Conservation (phyloP, 1,140 invertebrate genomes). For the Zaprionus vittiger region DNA sequence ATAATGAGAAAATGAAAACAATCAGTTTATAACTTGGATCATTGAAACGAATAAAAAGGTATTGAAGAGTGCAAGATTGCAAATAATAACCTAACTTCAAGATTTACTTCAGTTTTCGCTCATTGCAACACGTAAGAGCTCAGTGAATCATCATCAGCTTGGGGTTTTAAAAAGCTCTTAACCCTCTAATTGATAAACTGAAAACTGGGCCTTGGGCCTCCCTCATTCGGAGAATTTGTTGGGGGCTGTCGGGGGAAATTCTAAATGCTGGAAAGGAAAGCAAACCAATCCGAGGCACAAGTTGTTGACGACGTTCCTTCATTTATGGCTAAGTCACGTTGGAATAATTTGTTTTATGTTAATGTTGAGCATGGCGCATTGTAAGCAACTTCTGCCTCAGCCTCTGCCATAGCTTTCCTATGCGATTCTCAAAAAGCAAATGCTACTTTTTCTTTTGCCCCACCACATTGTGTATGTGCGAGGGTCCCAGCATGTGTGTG, state of each 20-base stretch:
- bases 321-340: slow-evolving; percentile 84
- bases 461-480: not conserved
- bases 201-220: not conserved
- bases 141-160: no score
- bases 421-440: slow-evolving; percentile 51
- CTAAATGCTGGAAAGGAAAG: slow-evolving; percentile 4
- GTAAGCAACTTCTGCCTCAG: slow-evolving; percentile 48
- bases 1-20: not conserved
- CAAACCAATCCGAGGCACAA: slow-evolving; percentile 64
- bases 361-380: slow-evolving; percentile 82
- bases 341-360: slow-evolving; percentile 84
- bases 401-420: slow-evolving; percentile 51
- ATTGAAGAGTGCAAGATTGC: no score
- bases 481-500: slow-evolving; percentile 7
- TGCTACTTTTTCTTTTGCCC: slow-evolving; percentile 64
- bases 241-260: not conserved
- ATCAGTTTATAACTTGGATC: not conserved
- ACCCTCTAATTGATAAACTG: not conserved
- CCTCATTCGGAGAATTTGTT: not conserved
- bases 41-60: no score
- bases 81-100: no score
- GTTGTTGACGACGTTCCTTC: slow-evolving; percentile 71
- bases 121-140: no score
- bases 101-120: no score
- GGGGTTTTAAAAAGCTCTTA: not conserved